Conservation (phyloP, 2,113 vertebrate genomes). For the Sceloporus undulatus region DNA sequence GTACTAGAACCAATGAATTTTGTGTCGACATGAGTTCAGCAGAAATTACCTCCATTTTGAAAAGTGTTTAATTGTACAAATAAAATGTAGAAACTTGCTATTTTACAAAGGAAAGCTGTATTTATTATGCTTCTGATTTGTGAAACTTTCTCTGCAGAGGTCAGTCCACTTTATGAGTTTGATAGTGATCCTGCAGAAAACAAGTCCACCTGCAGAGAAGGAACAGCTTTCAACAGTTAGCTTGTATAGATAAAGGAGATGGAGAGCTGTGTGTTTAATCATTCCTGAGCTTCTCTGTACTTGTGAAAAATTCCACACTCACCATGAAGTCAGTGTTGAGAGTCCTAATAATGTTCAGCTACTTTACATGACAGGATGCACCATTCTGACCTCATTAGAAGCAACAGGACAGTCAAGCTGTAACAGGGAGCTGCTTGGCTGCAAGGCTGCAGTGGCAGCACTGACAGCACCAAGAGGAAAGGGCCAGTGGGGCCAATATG, state of each 20-base stretch:
- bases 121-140: not conserved
- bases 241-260: not conserved
- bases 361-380: too few relatives aligned
- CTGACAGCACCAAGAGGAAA: too few relatives aligned
- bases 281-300: too few relatives aligned
- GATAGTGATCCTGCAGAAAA: not conserved
- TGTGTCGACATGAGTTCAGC: not conserved
- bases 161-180: not conserved
- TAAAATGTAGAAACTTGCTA: not conserved
- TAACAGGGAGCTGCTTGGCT: too few relatives aligned
- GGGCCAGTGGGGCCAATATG: too few relatives aligned
- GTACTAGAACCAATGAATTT: not conserved
- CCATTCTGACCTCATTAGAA: too few relatives aligned
- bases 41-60: not conserved
- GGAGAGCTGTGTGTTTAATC: not conserved
- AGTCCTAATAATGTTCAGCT: too few relatives aligned
- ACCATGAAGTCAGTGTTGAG: too few relatives aligned
- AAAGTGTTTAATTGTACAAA: not conserved
- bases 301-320: too few relatives aligned
- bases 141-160: not conserved
- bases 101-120: not conserved
- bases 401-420: too few relatives aligned
- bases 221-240: not conserved
- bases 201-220: not conserved
- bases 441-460: too few relatives aligned